Percentiles rank a stretch among this genome's conserved stretches.
These are phyloP conservation scores for Tipula unca DNA, from an alignment of 2,888 invertebrate species.

Conservation along the genomic window DNA sequence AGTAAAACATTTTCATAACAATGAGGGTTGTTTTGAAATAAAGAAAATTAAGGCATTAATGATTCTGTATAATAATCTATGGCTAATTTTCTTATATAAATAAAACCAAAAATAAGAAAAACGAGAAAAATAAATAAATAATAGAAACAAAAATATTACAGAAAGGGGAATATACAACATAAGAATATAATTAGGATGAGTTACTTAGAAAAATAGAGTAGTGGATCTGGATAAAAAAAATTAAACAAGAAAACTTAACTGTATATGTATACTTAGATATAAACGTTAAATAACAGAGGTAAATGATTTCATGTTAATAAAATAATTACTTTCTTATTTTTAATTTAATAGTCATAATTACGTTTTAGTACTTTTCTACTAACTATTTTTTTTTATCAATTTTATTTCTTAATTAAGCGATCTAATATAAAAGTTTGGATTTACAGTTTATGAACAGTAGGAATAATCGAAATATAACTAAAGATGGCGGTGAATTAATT, in stretches of 20 bases:
- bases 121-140: background rate
- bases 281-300: background rate
- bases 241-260: background rate
- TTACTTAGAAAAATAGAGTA: background rate
- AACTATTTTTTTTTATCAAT: background rate
- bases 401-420: background rate
- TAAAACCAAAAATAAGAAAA: background rate
- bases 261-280: background rate
- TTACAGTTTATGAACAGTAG: no score
- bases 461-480: no score
- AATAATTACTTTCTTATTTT: background rate
- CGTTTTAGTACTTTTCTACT: background rate
- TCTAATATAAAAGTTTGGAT: background rate
- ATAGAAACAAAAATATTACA: background rate
- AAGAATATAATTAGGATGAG: background rate
- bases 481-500: no score
- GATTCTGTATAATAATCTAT: conserved; percentile 14
- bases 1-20: background rate
- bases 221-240: background rate
- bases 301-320: background rate
- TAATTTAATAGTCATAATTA: background rate
- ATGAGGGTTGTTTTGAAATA: conserved; percentile 14
- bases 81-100: background rate
- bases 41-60: conserved; percentile 14
- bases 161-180: background rate